Base-by-base conservation (phyloP, 2,113 vertebrate species). In the Tor tambroides region DNA sequence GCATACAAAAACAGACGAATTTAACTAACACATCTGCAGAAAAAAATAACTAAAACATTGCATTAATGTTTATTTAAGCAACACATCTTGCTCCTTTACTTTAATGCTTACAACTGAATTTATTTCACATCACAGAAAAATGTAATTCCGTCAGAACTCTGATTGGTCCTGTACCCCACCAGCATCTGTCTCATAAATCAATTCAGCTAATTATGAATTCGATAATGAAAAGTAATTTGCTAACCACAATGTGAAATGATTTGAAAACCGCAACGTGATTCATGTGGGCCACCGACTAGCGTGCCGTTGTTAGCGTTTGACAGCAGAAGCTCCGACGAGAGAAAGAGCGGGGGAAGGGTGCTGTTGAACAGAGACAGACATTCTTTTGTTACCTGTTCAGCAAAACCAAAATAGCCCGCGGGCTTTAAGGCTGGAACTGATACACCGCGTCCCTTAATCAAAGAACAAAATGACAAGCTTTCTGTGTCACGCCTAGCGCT, bases 301-400 rank as follows among this genome's bases (percentile, higher is more conserved):
- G 21, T 5, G 14, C 30, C 46, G 71, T 83, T 69, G 80, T 71
- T 71, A 71, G 43, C 28, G 21, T 30, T 51, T 83, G 43, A 83
- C 80, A 83, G 80, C 61, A 69, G 19, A 83, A 14, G 61, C 80
- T 71, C 43, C 30, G 1, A 8, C 2, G 23, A 74, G 23, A 74
- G 32, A 74, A 41, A 19, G 32, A 23, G 5, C 1, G 69, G 82
- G 82, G 82, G 82, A 84, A 56, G 67, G 82, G 82, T 74, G 49
- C 49, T 5, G 49, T 41, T 74, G 21, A 84, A 84, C 69, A 41
- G 82, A 74, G 82, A 84, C 82, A 84, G 69, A 84, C 69, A 84
- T 74, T 84, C 82, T 74, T 74, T 84, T 84, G 82, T 84, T 84
- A 84, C 82, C 82, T 84, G 82, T 84, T 59, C 82, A 74, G 49